Conservation (phyloP, 2,888 invertebrate species). For the Ophioninae sp. region DNA sequence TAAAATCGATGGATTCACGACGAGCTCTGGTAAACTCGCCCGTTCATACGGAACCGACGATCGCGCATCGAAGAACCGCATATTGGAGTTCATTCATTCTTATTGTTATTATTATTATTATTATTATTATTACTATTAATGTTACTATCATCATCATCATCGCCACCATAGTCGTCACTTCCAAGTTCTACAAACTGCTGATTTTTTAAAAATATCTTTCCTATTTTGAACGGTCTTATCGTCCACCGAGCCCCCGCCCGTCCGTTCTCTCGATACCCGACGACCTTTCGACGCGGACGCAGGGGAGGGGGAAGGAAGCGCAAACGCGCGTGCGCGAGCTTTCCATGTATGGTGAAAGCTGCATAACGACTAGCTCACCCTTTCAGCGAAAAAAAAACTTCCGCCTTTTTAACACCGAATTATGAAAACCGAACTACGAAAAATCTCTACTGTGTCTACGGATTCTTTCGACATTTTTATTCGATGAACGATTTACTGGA, state of each 20-base stretch:
- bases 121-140: not conserved
- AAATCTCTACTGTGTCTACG: not conserved
- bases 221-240: constrained; percentile 21
- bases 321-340: constrained; percentile 57
- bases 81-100: constrained; percentile 21
- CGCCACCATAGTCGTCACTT: not conserved
- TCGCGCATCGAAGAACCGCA: constrained; percentile 43
- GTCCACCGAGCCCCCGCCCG: constrained; percentile 29
- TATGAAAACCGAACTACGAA: not conserved
- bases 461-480: not conserved
- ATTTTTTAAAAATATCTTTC: not conserved
- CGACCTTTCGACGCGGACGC: constrained; percentile 36
- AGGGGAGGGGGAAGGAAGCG: constrained; percentile 11
- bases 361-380: constrained; percentile 21
- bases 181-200: not conserved
- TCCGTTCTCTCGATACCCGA: constrained; percentile 11
- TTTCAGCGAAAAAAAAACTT: not conserved
- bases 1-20: constrained; percentile 52
- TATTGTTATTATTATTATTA: not conserved
- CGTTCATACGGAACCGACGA: constrained; percentile 24
- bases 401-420: not conserved
- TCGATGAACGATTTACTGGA: not conserved
- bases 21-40: constrained; percentile 15
- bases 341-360: constrained; percentile 48
- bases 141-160: no score